Conservation (phyloP, 2,797 vertebrate genomes). For the Delichon dasypus region DNA sequence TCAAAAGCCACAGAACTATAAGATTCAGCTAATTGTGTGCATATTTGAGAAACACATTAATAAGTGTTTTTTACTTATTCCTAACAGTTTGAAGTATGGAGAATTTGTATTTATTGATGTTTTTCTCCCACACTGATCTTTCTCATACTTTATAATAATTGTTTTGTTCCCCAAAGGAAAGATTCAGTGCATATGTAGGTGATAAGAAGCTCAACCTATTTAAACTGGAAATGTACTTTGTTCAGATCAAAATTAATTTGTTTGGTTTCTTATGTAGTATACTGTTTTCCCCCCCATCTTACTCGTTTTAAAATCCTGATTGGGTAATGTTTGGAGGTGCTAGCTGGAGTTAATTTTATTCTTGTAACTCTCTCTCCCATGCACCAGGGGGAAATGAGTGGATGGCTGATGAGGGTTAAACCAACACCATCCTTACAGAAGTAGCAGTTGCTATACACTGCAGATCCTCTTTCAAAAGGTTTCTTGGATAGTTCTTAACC, state of each 20-base stretch:
- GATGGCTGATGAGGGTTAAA: not conserved
- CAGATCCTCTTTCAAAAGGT: not conserved
- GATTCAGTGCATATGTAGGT: not conserved
- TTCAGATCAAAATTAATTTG: not conserved
- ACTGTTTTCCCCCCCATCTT: accelerated
- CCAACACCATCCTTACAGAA: not conserved
- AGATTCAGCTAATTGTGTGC: not conserved
- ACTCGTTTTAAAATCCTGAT: not conserved
- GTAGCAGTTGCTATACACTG: not conserved
- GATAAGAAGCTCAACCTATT: not conserved
- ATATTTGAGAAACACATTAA: not conserved
- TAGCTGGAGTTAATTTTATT: not conserved
- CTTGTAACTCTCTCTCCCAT: not conserved
- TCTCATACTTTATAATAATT: not conserved
- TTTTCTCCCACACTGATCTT: not conserved
- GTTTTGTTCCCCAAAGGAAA: not conserved
- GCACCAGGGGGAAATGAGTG: accelerated
- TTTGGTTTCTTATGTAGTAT: not conserved
- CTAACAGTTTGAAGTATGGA: not conserved
- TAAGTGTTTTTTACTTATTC: not conserved
- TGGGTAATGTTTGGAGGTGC: not conserved
- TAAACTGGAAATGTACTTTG: not conserved
- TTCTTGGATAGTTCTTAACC: not conserved
- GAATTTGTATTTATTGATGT: not conserved
- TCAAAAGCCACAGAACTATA: not conserved